Evolutionary conservation across 2,888 invertebrate genomes (phyloP).

Genomic region (Mesoligia furuncula): DNA sequence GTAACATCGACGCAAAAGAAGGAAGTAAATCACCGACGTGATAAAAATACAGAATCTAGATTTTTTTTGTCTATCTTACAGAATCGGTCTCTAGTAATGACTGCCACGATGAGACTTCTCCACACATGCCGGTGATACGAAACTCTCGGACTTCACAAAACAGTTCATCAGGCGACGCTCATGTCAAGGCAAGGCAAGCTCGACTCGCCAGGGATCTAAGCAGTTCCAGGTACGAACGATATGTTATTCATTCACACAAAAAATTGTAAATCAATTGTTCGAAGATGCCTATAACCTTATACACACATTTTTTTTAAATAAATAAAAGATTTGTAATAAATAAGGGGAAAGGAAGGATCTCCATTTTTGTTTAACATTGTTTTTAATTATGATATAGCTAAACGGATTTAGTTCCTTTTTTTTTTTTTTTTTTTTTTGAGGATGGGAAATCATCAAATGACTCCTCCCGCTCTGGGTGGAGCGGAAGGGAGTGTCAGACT

Average conservation of each 20-base stretch:
- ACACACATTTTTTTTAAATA: not conserved
- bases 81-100: conserved; percentile 87
- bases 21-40: not conserved
- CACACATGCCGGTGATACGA: conserved; percentile 86
- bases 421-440: too few relatives aligned
- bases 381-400: conserved; percentile 51
- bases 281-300: conserved; percentile 15
- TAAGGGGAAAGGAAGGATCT: conserved; percentile 89
- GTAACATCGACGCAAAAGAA: conserved; percentile 64
- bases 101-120: conserved; percentile 82
- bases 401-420: conserved; percentile 79
- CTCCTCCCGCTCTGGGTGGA: too few relatives aligned
- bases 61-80: conserved; percentile 62
- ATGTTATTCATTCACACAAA: not conserved
- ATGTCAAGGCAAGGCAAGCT: conserved; percentile 86
- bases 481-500: too few relatives aligned
- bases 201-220: conserved; percentile 86
- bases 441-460: too few relatives aligned
- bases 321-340: conserved; percentile 77
- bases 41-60: not conserved
- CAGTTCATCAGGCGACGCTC: conserved; percentile 83
- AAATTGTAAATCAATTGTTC: conserved; percentile 63
- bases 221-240: conserved; percentile 80
- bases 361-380: conserved; percentile 57
- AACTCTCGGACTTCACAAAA: conserved; percentile 79